Evolutionary conservation across 2,888 invertebrate species (phyloP).

Genomic region (Myopa testacea): DNA sequence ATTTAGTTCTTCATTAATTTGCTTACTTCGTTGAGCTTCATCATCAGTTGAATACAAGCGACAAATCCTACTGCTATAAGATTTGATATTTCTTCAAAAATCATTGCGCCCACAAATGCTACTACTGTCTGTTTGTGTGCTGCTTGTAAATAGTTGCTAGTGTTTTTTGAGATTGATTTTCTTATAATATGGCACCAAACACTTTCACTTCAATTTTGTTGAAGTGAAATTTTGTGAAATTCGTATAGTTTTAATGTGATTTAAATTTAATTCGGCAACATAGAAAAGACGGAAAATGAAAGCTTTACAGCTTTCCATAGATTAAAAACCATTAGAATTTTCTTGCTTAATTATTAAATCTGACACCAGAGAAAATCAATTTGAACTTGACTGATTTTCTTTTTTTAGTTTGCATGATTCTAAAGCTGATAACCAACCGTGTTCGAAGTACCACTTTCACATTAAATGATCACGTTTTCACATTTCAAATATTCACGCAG

Average conservation of each 20-base stretch:
- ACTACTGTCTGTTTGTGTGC: background rate
- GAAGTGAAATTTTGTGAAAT: no score
- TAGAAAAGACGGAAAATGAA: no score
- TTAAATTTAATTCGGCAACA: no score
- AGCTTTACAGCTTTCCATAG: no score
- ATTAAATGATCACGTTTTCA: background rate
- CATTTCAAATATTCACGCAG: background rate
- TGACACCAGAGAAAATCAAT: no score
- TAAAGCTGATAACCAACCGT: background rate
- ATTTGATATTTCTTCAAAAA: conserved; percentile 4
- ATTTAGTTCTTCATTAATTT: conserved; percentile 20
- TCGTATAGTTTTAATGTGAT: no score
- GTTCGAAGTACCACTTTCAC: background rate
- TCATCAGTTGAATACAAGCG: background rate
- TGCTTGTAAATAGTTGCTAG: conserved; percentile 28
- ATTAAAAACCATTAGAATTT: no score
- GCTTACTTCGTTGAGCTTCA: conserved; percentile 12
- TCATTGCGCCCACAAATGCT: conserved; percentile 22
- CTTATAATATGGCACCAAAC: background rate
- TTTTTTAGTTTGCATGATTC: conserved; percentile 4
- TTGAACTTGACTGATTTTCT: no score
- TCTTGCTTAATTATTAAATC: no score
- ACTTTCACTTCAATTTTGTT: background rate
- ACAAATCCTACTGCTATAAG: conserved; percentile 16
- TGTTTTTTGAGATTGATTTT: background rate